A percentile compares a stretch with the other conserved stretches of the same genome.
Evolutionary conservation across 2,797 vertebrate species (phyloP).

Genomic region (Urophycis tenuis): DNA sequence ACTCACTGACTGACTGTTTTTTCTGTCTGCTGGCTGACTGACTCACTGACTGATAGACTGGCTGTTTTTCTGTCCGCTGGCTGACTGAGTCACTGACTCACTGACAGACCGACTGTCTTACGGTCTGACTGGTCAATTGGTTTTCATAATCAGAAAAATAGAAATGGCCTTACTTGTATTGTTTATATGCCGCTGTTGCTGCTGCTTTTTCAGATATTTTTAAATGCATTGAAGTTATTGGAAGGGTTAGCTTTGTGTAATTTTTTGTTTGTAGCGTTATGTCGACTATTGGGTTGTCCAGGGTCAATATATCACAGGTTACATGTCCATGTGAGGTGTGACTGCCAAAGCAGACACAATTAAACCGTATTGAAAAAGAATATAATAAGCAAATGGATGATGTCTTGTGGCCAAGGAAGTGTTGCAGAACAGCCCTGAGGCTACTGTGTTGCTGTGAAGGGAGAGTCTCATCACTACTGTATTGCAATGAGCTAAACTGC

Average conservation of each 20-base stretch:
- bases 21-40: conserved; percentile 30
- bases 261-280: not conserved
- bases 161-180: conserved; percentile 24
- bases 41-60: conserved; percentile 40
- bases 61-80: conserved; percentile 21
- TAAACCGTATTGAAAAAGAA: not conserved
- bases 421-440: conserved; percentile 46
- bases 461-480: conserved; percentile 50
- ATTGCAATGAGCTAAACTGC: conserved; percentile 48
- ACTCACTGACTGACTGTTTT: conserved; percentile 35
- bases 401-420: conserved; percentile 33
- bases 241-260: not conserved
- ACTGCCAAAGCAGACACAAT: not conserved
- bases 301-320: not conserved
- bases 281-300: not conserved
- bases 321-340: not conserved
- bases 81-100: conserved; percentile 27
- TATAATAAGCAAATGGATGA: not conserved
- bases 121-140: conserved; percentile 34
- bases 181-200: conserved; percentile 12
- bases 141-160: conserved; percentile 38
- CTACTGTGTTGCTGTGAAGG: conserved; percentile 52
- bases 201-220: not conserved
- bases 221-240: not conserved
- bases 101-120: conserved; percentile 34